Base-by-base conservation (phyloP, 2,888 invertebrate species). In the Incurvaria masculella region DNA sequence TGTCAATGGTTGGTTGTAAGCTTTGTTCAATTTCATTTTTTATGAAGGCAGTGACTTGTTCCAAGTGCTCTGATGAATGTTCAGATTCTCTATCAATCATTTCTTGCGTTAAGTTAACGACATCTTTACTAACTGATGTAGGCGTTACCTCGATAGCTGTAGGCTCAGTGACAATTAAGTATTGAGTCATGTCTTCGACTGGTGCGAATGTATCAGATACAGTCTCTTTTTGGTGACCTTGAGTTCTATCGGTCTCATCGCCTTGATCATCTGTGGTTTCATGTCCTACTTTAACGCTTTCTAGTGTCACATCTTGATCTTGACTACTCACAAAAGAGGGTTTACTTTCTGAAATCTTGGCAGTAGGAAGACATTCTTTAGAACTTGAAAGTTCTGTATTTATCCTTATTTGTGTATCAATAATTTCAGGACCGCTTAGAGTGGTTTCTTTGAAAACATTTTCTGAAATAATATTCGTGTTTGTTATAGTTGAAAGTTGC, bases 191-290 rank as follows among this genome's bases (percentile, higher is more conserved):
- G n/a, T n/a, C n/a, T 60, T 72, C 72, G 16, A 62, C 58, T 21
- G 76, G 57, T 40, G 72, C 66, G 59, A 74, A 61, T 41, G 68
- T 63, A 53, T 76, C 70, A 23, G 76, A 72, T 17, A 75, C 56
- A 20, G 66, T 66, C 55, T 70, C 63, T 42, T 58, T 53, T 40
- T 57, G 52, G 52, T 60, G 62, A 0, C 59, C 56, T 26, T 19
- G 14, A 17, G 18, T 33, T 3, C 42, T 42, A 6, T 33, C 42
- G 21, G n/a, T 44, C 14, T 50, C 48, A 16, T 26, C 19, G 1
- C n/a, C 40, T 21, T 26, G 48, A 44, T 26, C 23, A 16, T 39
- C 18, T 38, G 44, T 45, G 39, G 21, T 17, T 21, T 41, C 42
- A 26, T 48, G 21, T 26, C 4, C 16, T 23, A n/a, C n/a, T 44